Conservation (phyloP, 2,113 vertebrate genomes). For the Arenaria interpres region DNA sequence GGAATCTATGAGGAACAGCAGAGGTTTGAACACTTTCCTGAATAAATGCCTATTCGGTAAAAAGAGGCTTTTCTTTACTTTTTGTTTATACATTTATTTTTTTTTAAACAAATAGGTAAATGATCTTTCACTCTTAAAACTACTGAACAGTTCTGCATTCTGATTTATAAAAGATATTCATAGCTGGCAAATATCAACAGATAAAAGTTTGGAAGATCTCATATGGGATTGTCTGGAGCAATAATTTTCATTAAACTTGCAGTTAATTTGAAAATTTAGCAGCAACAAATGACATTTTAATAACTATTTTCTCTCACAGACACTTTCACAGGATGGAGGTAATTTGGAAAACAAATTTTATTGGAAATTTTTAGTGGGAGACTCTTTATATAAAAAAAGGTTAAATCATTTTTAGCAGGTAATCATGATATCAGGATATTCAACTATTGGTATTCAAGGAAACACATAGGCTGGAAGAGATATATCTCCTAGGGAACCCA, state of each 20-base stretch:
- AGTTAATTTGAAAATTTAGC: slow-evolving; percentile 48
- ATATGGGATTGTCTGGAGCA: slow-evolving; percentile 29
- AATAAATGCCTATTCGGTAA: not conserved
- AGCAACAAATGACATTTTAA: slow-evolving; percentile 28
- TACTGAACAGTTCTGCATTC: not conserved
- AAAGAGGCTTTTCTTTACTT: not conserved
- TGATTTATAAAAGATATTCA: not conserved
- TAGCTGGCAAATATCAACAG: slow-evolving; percentile 31
- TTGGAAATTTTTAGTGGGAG: slow-evolving; percentile 45
- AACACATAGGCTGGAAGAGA: slow-evolving; percentile 15
- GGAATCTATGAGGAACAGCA: not conserved
- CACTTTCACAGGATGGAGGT: slow-evolving; percentile 17
- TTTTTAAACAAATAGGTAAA: slow-evolving; percentile 4
- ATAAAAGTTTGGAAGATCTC: slow-evolving; percentile 42
- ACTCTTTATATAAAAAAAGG: not conserved
- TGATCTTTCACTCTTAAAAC: not conserved
- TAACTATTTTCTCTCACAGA: slow-evolving; percentile 39
- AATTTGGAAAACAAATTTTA: slow-evolving; percentile 49
- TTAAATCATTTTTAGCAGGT: slow-evolving; percentile 38
- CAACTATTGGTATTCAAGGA: slow-evolving; percentile 47
- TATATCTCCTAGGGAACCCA: slow-evolving; percentile 47
- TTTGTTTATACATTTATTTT: not conserved
- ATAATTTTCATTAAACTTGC: slow-evolving; percentile 50
- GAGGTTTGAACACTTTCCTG: not conserved
- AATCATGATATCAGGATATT: slow-evolving; percentile 50